Conservation (phyloP, 2,888 invertebrate genomes). For the Cybosia mesomella region DNA sequence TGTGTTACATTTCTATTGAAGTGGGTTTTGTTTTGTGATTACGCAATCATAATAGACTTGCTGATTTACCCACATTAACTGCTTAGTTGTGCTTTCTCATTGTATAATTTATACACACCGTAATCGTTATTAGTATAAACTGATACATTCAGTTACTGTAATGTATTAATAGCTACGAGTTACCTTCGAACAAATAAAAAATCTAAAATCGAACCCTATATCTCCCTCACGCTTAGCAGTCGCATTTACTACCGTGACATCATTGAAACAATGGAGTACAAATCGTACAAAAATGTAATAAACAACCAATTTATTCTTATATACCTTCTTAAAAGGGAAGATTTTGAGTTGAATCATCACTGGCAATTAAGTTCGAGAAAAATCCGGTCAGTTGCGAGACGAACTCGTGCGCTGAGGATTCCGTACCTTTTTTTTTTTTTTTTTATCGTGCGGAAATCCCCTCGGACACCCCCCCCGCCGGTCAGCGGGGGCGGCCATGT, state of each 20-base stretch:
- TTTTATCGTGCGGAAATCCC: too few relatives aligned
- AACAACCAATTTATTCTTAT: background rate
- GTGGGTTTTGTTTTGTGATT: constrained; percentile 61
- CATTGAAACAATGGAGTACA: background rate
- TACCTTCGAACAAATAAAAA: background rate
- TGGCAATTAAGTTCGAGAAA: background rate
- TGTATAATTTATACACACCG: background rate
- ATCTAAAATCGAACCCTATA: background rate
- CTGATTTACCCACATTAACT: constrained; percentile 7
- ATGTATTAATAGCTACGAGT: background rate
- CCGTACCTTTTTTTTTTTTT: too few relatives aligned
- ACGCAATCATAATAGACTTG: constrained; percentile 23
- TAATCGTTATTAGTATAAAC: background rate
- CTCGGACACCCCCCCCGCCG: too few relatives aligned
- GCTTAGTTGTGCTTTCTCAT: background rate
- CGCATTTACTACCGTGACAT: background rate
- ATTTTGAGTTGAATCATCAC: background rate
- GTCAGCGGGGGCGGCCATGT: too few relatives aligned
- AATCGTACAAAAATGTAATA: background rate
- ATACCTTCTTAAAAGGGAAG: background rate
- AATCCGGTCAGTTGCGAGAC: too few relatives aligned
- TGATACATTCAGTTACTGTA: background rate
- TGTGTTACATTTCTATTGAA: constrained; percentile 65
- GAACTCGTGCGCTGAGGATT: too few relatives aligned
- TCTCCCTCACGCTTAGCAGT: background rate